Conservation (phyloP, 2,888 invertebrate species). For the Nomada fabriciana region DNA sequence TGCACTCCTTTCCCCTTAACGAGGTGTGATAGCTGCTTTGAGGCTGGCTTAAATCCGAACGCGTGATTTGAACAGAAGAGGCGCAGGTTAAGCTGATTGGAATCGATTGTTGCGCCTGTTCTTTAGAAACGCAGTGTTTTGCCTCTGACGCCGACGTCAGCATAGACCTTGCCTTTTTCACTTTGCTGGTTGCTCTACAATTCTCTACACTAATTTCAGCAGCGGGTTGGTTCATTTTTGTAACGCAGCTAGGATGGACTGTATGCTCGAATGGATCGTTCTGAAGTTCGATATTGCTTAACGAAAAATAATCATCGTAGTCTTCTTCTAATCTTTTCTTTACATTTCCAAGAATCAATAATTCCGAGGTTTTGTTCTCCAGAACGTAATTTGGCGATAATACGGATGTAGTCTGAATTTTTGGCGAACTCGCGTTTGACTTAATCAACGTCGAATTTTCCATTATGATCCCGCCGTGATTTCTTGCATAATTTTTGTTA, state of each 20-base stretch:
- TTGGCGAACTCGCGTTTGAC: background rate
- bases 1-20: constrained; percentile 2
- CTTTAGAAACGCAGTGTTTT: background rate
- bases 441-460: background rate
- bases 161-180: background rate
- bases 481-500: too few relatives aligned
- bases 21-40: constrained; percentile 13
- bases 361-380: constrained; percentile 33
- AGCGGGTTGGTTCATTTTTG: background rate
- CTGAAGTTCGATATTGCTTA: constrained; percentile 10
- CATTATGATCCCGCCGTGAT: background rate
- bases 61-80: background rate
- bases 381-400: background rate
- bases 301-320: constrained; percentile 41
- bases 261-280: background rate
- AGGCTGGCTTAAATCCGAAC: background rate
- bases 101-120: background rate
- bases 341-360: constrained; percentile 38
- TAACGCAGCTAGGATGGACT: background rate
- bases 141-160: background rate
- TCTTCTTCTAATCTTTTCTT: constrained; percentile 43
- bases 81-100: background rate
- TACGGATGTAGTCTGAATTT: background rate
- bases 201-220: background rate
- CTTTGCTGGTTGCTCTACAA: background rate